Evolutionary conservation across 2,113 vertebrate genomes (phyloP), one percentile per base, ranked within the genome.

Genomic region (Boleophthalmus pectinirostris): DNA sequence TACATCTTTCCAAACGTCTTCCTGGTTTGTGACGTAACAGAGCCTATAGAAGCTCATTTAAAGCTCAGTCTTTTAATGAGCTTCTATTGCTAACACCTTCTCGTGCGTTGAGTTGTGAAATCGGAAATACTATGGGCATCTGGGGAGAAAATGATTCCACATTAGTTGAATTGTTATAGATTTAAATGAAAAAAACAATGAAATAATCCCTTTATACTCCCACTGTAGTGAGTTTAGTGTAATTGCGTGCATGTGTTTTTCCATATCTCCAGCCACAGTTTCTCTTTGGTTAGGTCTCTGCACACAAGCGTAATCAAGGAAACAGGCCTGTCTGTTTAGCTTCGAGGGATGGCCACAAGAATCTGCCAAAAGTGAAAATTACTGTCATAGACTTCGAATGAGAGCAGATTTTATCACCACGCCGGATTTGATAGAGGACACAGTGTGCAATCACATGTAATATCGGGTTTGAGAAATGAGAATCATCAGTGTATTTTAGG

Each of bases 201-300:
- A 79, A 85, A 77, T 35, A 23, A 63, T 3, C 66, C 80, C 76
- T 87, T 88, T 75, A 81, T 75, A 69, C 85, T 82, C 66, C 60
- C 61, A 79, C 60, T 66, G 70, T 63, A 83, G 56, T 70, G 78
- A 85, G 74, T 86, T 86, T 82, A 85, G 75, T 79, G 92, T 87
- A 91, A 87, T 89, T 57, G 57, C 23, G 21, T 73, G 71, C 83
- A 89, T 88, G 71, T 89, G 86, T 87, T 90, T 91, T 91, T 92
- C 87, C 92, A 78, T 79, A 83, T 77, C 25, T 71, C 47, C 51
- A 66, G 83, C 85, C 82, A 80, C 77, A 82, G 65, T 77, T 79
- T 82, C 77, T 83, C 66, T 82, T 70, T 77, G 53, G 74, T 80
- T 74, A 68, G 51, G 43, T 29, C 72, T 63, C 73, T 57, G 70